phyloP scores from a whole-genome alignment of 2,113 vertebrate species.

The Pedionomus torquatus region DNA sequence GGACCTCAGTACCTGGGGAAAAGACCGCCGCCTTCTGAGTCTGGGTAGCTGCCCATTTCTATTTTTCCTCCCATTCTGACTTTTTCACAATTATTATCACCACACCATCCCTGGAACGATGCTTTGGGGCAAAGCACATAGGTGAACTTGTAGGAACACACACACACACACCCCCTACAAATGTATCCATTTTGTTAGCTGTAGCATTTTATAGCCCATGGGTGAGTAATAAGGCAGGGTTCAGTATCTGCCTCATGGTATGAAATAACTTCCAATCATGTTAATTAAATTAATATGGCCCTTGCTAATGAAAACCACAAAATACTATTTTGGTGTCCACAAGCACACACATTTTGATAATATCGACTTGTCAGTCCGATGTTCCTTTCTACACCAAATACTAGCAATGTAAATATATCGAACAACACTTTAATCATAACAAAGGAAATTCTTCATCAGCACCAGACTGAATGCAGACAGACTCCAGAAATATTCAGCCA shows the following conservation, averaged over 20 bases:
- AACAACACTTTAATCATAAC: constrained; percentile 64
- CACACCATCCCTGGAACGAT: background rate
- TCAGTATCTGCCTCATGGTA: background rate
- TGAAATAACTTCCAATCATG: constrained; percentile 63
- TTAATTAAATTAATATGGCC: constrained; percentile 77
- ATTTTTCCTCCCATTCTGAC: background rate
- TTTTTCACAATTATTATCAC: background rate
- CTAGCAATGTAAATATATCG: constrained; percentile 35
- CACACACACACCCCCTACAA: background rate
- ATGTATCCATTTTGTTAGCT: constrained; percentile 6
- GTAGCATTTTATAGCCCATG: background rate
- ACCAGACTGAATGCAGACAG: constrained; percentile 45
- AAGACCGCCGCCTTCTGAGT: background rate
- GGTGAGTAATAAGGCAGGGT: constrained; percentile 38
- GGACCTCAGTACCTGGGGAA: rapidly evolving
- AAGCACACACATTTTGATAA: constrained; percentile 65
- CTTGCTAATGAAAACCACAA: constrained; percentile 70
- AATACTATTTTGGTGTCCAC: constrained; percentile 64
- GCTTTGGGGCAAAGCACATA: background rate
- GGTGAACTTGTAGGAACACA: background rate
- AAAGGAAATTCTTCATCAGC: constrained; percentile 72
- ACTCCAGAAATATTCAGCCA: constrained; percentile 50
- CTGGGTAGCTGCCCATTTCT: rapidly evolving
- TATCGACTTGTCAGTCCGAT: constrained; percentile 50
- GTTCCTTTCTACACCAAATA: constrained; percentile 31